A percentile compares a stretch with the other conserved stretches of the same genome.
Evolutionary conservation across 2,113 vertebrate species (phyloP).

Genomic region (Microcebus jonahi): DNA sequence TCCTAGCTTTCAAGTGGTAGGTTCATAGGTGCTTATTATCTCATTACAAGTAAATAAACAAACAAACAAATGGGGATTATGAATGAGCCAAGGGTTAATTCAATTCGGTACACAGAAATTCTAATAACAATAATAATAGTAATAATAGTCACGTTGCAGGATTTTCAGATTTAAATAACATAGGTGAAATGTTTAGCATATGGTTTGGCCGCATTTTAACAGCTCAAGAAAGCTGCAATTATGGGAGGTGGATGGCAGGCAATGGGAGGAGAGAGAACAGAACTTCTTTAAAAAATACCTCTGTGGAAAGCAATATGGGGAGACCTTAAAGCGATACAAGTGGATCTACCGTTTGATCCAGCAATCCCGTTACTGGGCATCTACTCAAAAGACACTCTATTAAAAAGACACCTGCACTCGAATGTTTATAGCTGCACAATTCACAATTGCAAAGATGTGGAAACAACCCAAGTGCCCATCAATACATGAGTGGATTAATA

Average conservation of each 20-base stretch:
- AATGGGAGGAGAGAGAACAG: not conserved
- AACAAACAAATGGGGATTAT: not conserved
- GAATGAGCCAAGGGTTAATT: not conserved
- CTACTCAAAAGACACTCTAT: too few species aligned
- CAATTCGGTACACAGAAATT: not conserved
- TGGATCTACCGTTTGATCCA: too few species aligned
- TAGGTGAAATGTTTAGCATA: not conserved
- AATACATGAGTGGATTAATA: too few species aligned
- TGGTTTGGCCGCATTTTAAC: not conserved
- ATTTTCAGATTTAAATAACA: not conserved
- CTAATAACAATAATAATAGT: not conserved
- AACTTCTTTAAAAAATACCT: not conserved
- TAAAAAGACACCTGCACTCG: too few species aligned
- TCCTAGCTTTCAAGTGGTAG: not conserved
- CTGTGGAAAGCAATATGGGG: too few species aligned
- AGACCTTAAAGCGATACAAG: too few species aligned
- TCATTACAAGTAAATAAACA: not conserved
- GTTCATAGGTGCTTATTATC: not conserved
- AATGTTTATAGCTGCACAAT: too few species aligned
- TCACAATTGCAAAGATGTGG: too few species aligned
- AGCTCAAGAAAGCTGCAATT: not conserved
- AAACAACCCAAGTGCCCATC: too few species aligned
- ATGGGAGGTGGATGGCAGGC: not conserved
- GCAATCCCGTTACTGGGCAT: too few species aligned
- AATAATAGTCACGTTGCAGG: not conserved